phyloP scores from a whole-genome alignment of 1,140 invertebrate genomes.

The Formica exsecta region DNA sequence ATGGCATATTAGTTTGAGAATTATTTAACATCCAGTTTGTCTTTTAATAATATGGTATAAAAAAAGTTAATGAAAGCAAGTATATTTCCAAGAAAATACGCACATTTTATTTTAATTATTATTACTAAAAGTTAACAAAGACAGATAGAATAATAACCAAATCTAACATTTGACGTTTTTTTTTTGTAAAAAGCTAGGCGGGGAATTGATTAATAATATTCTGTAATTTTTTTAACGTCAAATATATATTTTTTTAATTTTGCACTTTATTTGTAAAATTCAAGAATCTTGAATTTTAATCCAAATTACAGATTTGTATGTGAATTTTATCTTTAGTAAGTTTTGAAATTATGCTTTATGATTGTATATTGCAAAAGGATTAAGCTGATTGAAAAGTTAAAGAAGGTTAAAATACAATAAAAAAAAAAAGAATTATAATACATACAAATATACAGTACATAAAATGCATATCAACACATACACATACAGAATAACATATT shows the following conservation, averaged over 20 bases:
- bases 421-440: neutral
- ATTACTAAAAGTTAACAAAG: neutral
- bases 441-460: no score
- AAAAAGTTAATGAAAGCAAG: neutral
- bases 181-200: neutral
- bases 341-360: no score
- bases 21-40: neutral
- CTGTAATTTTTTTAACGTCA: neutral
- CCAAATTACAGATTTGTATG: neutral
- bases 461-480: no score
- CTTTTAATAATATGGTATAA: slow-evolving; percentile 32
- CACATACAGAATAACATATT: neutral
- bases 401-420: no score
- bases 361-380: no score
- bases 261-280: neutral
- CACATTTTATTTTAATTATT: neutral
- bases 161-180: neutral
- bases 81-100: neutral
- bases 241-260: neutral
- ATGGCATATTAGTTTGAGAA: slow-evolving; percentile 9
- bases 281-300: neutral
- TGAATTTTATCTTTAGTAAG: neutral
- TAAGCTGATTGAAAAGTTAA: no score
- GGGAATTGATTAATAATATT: neutral
- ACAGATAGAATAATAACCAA: neutral